These are phyloP conservation scores for Choristoneura fumiferana DNA, from an alignment of 1,140 invertebrate species.

Conservation along the genomic window DNA sequence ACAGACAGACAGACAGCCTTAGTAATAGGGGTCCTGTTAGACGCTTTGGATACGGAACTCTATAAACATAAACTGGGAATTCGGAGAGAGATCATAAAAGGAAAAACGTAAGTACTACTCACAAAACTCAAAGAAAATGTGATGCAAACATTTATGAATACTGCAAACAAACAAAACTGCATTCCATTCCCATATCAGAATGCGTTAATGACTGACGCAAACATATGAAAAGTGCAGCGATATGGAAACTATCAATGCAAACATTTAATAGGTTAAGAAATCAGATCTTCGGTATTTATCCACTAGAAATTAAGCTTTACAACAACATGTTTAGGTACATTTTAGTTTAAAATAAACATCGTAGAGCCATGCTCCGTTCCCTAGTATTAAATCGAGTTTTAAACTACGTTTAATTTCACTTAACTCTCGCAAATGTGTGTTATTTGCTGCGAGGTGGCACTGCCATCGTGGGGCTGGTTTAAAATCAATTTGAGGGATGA, in stretches of 20 bases:
- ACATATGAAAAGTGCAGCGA: constrained; percentile 11
- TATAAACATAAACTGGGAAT: too few relatives aligned
- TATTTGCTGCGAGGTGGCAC: constrained; percentile 29
- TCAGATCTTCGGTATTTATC: neutral
- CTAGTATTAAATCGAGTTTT: constrained; percentile 34
- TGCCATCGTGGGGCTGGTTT: constrained; percentile 22
- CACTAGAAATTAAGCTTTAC: neutral
- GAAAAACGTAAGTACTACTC: too few relatives aligned
- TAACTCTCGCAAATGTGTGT: constrained; percentile 33
- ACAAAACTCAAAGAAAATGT: too few relatives aligned
- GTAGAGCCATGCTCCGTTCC: constrained; percentile 21
- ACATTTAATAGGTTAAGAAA: constrained; percentile 7
- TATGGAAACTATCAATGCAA: constrained; percentile 7
- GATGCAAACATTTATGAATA: too few relatives aligned
- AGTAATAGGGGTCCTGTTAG: too few relatives aligned
- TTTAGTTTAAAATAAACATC: neutral
- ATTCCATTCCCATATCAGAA: neutral
- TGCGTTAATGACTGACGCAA: neutral
- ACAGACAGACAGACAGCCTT: too few relatives aligned
- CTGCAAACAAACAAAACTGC: neutral
- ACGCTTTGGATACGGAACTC: too few relatives aligned
- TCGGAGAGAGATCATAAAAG: too few relatives aligned
- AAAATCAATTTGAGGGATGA: constrained; percentile 30
- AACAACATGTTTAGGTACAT: neutral
- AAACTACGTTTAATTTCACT: constrained; percentile 43